Base-by-base conservation (phyloP, 2,888 invertebrate species). In the Beris morrisii region DNA sequence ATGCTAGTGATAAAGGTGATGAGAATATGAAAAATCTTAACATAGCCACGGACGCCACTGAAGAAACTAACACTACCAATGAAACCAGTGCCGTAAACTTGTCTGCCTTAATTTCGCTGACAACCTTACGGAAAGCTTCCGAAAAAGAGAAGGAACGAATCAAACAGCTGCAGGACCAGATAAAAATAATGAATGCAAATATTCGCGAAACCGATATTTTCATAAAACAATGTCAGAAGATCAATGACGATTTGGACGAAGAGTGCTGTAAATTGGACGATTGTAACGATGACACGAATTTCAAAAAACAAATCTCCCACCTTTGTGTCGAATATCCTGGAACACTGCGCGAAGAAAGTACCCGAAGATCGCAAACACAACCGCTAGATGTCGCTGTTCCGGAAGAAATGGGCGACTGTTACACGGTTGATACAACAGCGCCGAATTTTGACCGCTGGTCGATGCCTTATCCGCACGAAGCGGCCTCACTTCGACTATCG, bases 361-460 rank as follows among this genome's bases (percentile, higher is more conserved):
- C 46, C n/a, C 32, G 32, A 32, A 32, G 32, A 32, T 7, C 7
- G 32, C 32, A 4, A 7, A 32, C 32, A 4, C 32, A 4, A 32
- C 32, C 32, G 7, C 32, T 32, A 5, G 32, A 32, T 7, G 32
- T 32, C 32, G 32, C 32, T 32, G 7, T 32, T 32, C 32, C 32
- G 5, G 32, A 32, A 52, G 22, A 4, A 22, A 52, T 44, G 22
- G 57, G 45, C 45, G 32, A 28, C 28, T 57, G 45, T 22, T 45
- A 57, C 5, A 45, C 22, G 2, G 28, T 12, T 15, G 46, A 57
- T 15, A 5, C 13, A 9, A 15, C 43, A 4, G 43, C 56, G 4
- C 56, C 56, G 15, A 56, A 57, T 30, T 57, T n/a, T n/a, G 45
- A 57, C 28, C 44, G 57, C 30, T 57, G 57, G 57, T 57, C 57